These are phyloP conservation scores for Daubentonia madagascariensis DNA, from an alignment of 2,113 vertebrate genomes.

Conservation along the genomic window DNA sequence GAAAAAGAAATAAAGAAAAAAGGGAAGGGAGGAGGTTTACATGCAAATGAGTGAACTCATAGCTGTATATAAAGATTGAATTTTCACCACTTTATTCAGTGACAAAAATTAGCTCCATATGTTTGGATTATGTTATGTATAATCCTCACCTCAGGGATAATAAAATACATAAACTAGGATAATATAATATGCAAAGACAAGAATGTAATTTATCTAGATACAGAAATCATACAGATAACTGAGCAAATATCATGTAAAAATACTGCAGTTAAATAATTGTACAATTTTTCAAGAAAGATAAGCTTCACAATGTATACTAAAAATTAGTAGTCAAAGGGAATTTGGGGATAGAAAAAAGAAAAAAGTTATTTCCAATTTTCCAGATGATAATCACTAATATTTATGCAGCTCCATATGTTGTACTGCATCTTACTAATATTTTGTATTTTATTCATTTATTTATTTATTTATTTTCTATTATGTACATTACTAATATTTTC, in stretches of 20 bases:
- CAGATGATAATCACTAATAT: background rate
- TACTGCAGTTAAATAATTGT: background rate
- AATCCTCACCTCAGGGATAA: background rate
- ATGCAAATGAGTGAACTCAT: background rate
- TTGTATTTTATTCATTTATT: background rate
- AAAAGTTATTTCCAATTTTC: background rate
- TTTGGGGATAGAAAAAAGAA: background rate
- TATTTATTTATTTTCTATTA: background rate
- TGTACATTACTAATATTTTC: background rate
- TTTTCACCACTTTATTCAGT: background rate
- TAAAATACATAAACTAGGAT: background rate
- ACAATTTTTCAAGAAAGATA: background rate
- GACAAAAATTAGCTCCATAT: background rate
- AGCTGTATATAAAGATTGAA: background rate
- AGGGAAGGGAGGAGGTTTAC: background rate
- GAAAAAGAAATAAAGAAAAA: background rate
- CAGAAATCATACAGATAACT: background rate
- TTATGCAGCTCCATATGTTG: background rate
- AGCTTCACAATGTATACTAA: background rate
- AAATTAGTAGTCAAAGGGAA: background rate
- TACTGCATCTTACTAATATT: background rate
- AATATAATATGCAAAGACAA: background rate
- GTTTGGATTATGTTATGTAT: background rate
- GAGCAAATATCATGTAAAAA: background rate
- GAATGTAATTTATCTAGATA: background rate